Percentiles rank a stretch among this genome's conserved stretches.
phyloP scores from a whole-genome alignment of 1,140 invertebrate species.

The Archivesica marissinica region DNA sequence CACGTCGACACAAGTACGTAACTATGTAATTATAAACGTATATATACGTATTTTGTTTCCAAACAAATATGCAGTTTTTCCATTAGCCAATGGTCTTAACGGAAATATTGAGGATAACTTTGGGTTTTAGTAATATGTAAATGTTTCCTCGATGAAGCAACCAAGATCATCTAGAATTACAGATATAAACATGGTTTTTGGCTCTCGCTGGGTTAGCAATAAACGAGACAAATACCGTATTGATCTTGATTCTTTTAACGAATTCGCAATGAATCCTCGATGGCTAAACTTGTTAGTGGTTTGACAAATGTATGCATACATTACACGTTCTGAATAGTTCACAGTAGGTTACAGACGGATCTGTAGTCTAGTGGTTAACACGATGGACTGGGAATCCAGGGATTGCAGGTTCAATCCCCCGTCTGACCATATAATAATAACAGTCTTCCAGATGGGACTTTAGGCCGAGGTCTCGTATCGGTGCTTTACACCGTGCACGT shows the following conservation, averaged over 20 bases:
- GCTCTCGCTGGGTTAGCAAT: not conserved
- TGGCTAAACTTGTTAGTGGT: not conserved
- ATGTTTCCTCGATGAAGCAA: not conserved
- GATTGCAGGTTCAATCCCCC: too few species aligned
- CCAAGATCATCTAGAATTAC: not conserved
- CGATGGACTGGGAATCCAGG: too few species aligned
- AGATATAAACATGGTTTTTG: not conserved
- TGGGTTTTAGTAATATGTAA: not conserved
- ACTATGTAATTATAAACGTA: not conserved
- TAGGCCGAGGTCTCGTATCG: too few species aligned
- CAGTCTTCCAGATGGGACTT: too few species aligned
- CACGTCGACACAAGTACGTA: too few species aligned
- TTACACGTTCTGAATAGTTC: not conserved
- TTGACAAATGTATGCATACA: not conserved
- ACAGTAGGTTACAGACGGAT: too few species aligned
- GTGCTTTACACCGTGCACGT: too few species aligned
- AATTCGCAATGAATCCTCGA: not conserved
- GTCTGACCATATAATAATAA: too few species aligned
- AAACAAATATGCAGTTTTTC: too few species aligned
- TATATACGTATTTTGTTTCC: too few species aligned
- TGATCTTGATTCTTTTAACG: not conserved
- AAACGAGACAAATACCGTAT: not conserved
- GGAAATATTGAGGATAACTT: not conserved
- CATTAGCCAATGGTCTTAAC: too few species aligned
- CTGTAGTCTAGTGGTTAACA: too few species aligned